A percentile compares a stretch with the other conserved stretches of the same genome.
Evolutionary conservation across 2,797 vertebrate genomes (phyloP).

Genomic region (Microchirus variegatus): DNA sequence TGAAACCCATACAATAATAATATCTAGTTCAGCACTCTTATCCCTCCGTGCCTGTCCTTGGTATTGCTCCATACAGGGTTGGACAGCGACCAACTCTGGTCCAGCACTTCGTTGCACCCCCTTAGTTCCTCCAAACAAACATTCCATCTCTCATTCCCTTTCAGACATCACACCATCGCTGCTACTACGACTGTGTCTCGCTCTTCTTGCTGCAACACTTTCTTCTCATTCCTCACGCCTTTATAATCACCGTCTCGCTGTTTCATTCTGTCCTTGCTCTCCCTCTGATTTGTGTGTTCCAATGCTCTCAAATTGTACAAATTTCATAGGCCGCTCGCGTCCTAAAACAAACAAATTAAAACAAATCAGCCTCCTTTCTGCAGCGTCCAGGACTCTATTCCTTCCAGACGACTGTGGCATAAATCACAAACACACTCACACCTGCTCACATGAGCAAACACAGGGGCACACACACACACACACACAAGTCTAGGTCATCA

Average conservation of each 20-base stretch:
- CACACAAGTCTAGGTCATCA: conserved; percentile 35
- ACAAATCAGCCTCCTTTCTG: conserved; percentile 7
- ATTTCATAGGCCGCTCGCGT: too few relatives aligned
- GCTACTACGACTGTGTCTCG: conserved; percentile 30
- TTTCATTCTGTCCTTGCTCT: conserved; percentile 30
- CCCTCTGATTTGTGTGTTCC: conserved; percentile 12
- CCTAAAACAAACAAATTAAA: conserved; percentile 11
- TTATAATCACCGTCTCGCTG: conserved; percentile 2
- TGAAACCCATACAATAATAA: conserved; percentile 30
- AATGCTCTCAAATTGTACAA: not conserved
- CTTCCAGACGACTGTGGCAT: conserved; percentile 30
- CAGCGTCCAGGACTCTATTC: conserved; percentile 19
- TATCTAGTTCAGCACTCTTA: conserved; percentile 26
- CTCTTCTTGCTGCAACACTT: conserved; percentile 24
- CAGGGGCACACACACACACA: conserved; percentile 12
- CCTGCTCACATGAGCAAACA: conserved; percentile 7
- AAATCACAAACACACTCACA: conserved; percentile 27
- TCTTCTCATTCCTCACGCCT: conserved; percentile 35
- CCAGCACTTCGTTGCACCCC: conserved; percentile 19
- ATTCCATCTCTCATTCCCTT: conserved; percentile 32
- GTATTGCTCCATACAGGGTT: conserved; percentile 41
- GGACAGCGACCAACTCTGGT: conserved; percentile 48
- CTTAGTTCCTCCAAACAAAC: conserved; percentile 13
- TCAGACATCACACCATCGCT: conserved; percentile 36
- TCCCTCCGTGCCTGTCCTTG: conserved; percentile 37